These are phyloP conservation scores for Cetoscarus ocellatus DNA, from an alignment of 2,797 vertebrate species.

Conservation along the genomic window DNA sequence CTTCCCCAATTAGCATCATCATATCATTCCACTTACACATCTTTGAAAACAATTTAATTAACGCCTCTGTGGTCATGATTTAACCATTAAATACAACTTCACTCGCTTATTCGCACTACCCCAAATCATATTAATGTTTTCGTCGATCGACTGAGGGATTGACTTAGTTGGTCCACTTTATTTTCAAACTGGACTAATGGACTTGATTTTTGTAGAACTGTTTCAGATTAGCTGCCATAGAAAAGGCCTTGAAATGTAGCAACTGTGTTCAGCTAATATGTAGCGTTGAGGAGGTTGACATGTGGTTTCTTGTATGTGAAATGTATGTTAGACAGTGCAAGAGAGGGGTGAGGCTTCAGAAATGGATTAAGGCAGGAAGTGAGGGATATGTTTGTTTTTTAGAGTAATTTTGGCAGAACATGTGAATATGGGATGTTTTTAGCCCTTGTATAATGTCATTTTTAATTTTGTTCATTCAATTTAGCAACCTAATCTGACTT, in stretches of 20 bases:
- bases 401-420: conserved; percentile 41
- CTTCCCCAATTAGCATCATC: conserved; percentile 5
- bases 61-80: background rate
- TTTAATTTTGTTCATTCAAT: conserved; percentile 16
- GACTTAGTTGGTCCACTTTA: conserved; percentile 5
- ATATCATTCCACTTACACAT: conserved; percentile 1
- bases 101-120: conserved; percentile 14
- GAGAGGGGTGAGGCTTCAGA: conserved; percentile 20
- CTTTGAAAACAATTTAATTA: too few relatives aligned
- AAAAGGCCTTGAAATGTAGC: conserved; percentile 59
- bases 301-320: conserved; percentile 67
- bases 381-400: conserved; percentile 38
- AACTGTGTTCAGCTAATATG: conserved; percentile 37
- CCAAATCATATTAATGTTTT: conserved; percentile 12
- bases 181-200: conserved; percentile 26
- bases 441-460: conserved; percentile 35
- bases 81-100: conserved; percentile 3
- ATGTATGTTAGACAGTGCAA: conserved; percentile 24
- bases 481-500: background rate
- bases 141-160: conserved; percentile 6
- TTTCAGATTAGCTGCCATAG: conserved; percentile 51
- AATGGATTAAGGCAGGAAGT: conserved; percentile 23
- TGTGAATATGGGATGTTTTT: conserved; percentile 33
- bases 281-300: conserved; percentile 51
- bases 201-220: conserved; percentile 30